phyloP scores from a whole-genome alignment of 30 jellyfish, hydroid and myxozoan species.

The Aurelia aurita complex sp. Pacific region DNA sequence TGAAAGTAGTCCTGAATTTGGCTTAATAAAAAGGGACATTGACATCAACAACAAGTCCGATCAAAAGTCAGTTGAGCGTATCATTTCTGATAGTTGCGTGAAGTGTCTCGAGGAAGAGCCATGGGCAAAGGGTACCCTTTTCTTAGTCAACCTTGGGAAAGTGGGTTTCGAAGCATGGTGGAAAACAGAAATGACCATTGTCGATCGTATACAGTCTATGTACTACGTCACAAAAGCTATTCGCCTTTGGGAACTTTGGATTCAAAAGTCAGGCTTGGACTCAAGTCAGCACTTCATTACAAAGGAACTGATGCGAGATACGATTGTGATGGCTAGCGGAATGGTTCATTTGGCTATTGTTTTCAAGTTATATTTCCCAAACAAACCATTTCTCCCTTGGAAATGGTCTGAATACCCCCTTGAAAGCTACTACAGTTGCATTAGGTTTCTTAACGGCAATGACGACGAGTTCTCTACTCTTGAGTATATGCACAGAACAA shows the following conservation, averaged over 20 bases:
- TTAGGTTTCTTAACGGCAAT: constrained; percentile 12
- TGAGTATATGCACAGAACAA: constrained; percentile 17
- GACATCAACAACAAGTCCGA: constrained; percentile 30
- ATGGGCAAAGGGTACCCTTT: too few species aligned
- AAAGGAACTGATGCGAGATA: too few species aligned
- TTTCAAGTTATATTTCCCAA: constrained; percentile 9
- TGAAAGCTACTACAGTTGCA: constrained; percentile 11
- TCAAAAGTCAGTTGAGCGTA: constrained; percentile 22
- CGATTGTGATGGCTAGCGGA: too few species aligned
- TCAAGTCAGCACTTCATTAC: too few species aligned
- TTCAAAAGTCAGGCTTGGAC: too few species aligned
- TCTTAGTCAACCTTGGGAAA: too few species aligned
- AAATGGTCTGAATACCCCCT: constrained; percentile 30
- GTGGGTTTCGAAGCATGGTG: too few species aligned
- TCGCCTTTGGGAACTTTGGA: too few species aligned
- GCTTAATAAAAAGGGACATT: constrained; percentile 21
- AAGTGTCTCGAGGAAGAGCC: neutral
- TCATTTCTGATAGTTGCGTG: constrained; percentile 13
- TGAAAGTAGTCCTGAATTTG: constrained; percentile 13
- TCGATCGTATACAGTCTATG: too few species aligned
- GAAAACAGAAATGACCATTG: too few species aligned
- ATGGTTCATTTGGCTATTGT: constrained; percentile 1
- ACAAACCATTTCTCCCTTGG: constrained; percentile 18
- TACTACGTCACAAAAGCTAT: too few species aligned
- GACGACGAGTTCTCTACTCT: constrained; percentile 1